phyloP scores from a whole-genome alignment of 2,113 vertebrate species.

The Alexandromys fortis region DNA sequence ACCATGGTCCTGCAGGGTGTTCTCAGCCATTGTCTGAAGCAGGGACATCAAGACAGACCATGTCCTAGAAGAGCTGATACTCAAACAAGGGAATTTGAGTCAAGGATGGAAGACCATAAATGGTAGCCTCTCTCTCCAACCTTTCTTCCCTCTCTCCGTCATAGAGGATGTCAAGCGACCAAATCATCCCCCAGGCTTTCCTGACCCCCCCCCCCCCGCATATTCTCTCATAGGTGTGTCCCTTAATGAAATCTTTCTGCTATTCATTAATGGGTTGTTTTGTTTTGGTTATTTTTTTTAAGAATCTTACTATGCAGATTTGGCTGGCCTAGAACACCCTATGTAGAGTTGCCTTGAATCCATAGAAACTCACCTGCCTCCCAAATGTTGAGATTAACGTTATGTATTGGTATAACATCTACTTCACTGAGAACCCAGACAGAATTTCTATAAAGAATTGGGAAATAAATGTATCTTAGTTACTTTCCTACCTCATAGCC shows the following conservation, averaged over 20 bases:
- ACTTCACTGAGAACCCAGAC: neutral
- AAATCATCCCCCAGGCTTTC: too few species aligned
- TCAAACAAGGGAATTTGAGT: neutral
- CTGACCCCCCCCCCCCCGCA: rapidly evolving
- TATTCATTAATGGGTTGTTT: neutral
- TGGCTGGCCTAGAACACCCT: neutral
- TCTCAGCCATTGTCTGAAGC: neutral
- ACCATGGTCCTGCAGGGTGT: too few species aligned
- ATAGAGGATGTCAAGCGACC: too few species aligned
- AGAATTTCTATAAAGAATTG: neutral
- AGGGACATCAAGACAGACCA: neutral
- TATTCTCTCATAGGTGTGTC: neutral
- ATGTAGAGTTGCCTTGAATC: neutral
- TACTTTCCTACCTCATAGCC: neutral
- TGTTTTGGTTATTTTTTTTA: neutral
- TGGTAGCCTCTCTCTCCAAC: neutral
- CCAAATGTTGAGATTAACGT: neutral
- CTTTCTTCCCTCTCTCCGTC: neutral
- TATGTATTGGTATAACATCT: neutral
- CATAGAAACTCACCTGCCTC: neutral
- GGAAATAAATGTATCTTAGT: neutral
- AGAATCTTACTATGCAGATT: neutral
- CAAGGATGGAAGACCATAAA: neutral
- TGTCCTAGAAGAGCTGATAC: neutral
- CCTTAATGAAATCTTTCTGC: neutral